Base-by-base conservation (phyloP, 2,888 invertebrate genomes). In the Cerastoderma edule region DNA sequence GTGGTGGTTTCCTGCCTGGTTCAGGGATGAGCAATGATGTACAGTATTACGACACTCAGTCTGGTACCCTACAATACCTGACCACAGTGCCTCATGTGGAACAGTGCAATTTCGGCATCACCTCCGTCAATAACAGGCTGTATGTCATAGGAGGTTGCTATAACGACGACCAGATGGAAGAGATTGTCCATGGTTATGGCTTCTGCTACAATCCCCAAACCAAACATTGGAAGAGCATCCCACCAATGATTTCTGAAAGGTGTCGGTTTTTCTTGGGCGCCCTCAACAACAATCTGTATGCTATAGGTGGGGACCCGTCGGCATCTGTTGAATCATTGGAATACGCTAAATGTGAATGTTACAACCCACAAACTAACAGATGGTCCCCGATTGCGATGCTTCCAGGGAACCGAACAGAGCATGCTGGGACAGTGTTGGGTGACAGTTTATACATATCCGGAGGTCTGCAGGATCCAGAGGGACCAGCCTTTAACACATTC, bases 121-220 rank as follows among this genome's bases (percentile, higher is more conserved):
- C 95, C 8, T 95, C 95, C 0, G 92, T 95, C 13, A 94, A 95
- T 78, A 96, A 96, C 88, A 94, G 95, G 85, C 93, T 96, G 19
- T 96, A 95, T 87, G 94, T 96, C 3, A 94, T 95, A 19, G 96
- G 96, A 19, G 96, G 96, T 0, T 95, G 95, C 83, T 96, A 95
- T 87, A 95, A 95, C 91, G 88, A 89, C 75, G 88, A 89, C 28
- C 84, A 86, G 28, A 91, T 95, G 67, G 94, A 95, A 91, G 96
- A 96, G 92, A 95, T 95, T 85, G 95, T 95, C 68, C 96, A 96
- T 93, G 95, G 95, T 0, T 96, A 95, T 90, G 95, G 95, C 0
- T 96, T 96, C 89, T 94, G 95, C 5, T 95, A 95, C 85, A 94
- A 94, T 84, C 95, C 96, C 0, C 92, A 94, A 32, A 79, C 93